These are phyloP conservation scores for Agrilus mali DNA, from an alignment of 2,888 invertebrate species.

Conservation along the genomic window DNA sequence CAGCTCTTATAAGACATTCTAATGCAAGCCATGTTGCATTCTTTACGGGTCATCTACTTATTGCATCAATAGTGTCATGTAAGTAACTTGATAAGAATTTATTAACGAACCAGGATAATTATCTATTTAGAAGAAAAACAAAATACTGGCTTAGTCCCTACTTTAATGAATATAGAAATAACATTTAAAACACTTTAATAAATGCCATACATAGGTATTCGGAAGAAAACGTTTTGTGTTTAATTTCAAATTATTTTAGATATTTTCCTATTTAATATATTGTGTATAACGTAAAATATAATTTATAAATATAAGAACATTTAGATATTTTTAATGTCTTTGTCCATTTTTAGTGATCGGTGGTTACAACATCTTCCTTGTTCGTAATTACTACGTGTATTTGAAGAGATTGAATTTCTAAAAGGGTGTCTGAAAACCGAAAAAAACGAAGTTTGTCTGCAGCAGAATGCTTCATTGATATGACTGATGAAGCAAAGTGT, in stretches of 20 bases:
- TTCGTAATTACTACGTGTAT: constrained; percentile 26
- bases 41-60: constrained; percentile 24
- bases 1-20: constrained; percentile 25
- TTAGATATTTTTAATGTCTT: constrained; percentile 1
- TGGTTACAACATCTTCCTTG: constrained; percentile 24
- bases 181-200: too few species aligned
- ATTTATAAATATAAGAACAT: background rate
- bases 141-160: too few species aligned
- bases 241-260: too few species aligned
- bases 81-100: constrained; percentile 16
- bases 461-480: too few species aligned
- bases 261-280: too few species aligned
- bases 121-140: background rate
- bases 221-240: too few species aligned
- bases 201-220: too few species aligned
- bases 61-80: constrained; percentile 21
- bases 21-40: constrained; percentile 21
- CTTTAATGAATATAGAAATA: background rate
- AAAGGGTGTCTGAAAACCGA: background rate
- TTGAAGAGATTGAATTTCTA: constrained; percentile 29
- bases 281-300: too few species aligned
- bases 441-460: too few species aligned
- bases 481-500: too few species aligned
- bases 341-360: constrained; percentile 26
- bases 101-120: background rate